Percentiles rank a stretch among this genome's conserved stretches.
Conservation (phyloP, 2,888 invertebrate genomes). For the Megalurothrips usitatus region DNA sequence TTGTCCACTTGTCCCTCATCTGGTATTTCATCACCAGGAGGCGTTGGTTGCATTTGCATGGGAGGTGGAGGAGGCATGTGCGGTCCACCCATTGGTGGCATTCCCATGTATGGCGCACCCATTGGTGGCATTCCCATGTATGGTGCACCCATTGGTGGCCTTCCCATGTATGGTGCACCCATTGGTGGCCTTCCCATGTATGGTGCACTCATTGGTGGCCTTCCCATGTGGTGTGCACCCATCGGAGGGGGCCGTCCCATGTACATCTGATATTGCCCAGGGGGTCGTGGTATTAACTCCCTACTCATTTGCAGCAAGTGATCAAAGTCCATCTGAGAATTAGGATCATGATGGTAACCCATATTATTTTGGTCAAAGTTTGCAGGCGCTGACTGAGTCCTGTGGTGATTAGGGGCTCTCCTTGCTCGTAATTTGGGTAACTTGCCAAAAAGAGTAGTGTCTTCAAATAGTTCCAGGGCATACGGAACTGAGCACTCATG, state of each 20-base stretch:
- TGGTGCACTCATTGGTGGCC: background rate
- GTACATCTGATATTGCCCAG: background rate
- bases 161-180: background rate
- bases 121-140: background rate
- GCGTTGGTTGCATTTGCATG: background rate
- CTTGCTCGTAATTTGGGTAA: slow-evolving; percentile 28
- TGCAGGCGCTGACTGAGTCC: background rate
- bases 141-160: background rate
- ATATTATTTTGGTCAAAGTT: background rate
- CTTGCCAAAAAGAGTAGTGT: slow-evolving; percentile 58
- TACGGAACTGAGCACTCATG: slow-evolving; percentile 72
- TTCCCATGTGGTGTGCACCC: background rate
- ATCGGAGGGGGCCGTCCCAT: background rate
- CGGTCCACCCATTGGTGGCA: background rate
- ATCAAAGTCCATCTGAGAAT: background rate
- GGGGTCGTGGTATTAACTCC: background rate
- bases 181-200: background rate
- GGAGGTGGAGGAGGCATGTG: background rate
- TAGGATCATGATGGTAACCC: background rate
- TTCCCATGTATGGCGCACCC: background rate
- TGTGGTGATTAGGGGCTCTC: background rate
- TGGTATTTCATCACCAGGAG: background rate
- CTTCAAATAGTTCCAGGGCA: slow-evolving; percentile 67
- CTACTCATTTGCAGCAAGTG: background rate
- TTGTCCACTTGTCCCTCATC: background rate